Percentiles rank a stretch among this genome's conserved stretches.
Evolutionary conservation across 2,888 invertebrate genomes (phyloP).

Genomic region (Mesorhabditis spiculigera): DNA sequence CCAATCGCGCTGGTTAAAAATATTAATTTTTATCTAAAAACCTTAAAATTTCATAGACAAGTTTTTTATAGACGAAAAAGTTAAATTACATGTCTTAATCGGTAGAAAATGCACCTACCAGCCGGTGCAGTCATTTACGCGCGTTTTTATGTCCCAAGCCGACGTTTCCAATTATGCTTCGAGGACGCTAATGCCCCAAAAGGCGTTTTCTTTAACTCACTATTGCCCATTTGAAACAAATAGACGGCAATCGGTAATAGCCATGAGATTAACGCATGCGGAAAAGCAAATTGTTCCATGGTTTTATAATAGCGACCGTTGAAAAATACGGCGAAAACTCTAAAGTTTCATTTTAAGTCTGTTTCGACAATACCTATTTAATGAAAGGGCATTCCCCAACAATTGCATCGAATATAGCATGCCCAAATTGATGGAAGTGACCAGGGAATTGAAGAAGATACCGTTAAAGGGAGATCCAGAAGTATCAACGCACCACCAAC

Average conservation of each 20-base stretch:
- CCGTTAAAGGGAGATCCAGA: not conserved
- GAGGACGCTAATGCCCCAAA: no score
- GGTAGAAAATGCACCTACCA: no score
- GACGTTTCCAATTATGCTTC: no score
- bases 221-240: not conserved
- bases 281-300: not conserved
- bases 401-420: slow-evolving; percentile 2
- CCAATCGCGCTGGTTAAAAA: no score
- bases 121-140: no score
- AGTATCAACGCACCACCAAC: no score
- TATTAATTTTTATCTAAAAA: no score
- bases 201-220: not conserved
- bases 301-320: not conserved
- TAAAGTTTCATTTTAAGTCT: not conserved
- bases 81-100: no score
- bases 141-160: no score
- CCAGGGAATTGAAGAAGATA: not conserved
- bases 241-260: not conserved
- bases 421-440: not conserved
- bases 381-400: not conserved
- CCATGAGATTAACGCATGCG: not conserved
- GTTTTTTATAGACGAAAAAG: no score
- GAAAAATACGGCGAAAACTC: slow-evolving; percentile 1
- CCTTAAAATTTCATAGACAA: no score
- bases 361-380: not conserved